Percentiles rank a stretch among this genome's conserved stretches.
Evolutionary conservation across 2,797 vertebrate genomes (phyloP).

Genomic region (Orestias chungarensis): DNA sequence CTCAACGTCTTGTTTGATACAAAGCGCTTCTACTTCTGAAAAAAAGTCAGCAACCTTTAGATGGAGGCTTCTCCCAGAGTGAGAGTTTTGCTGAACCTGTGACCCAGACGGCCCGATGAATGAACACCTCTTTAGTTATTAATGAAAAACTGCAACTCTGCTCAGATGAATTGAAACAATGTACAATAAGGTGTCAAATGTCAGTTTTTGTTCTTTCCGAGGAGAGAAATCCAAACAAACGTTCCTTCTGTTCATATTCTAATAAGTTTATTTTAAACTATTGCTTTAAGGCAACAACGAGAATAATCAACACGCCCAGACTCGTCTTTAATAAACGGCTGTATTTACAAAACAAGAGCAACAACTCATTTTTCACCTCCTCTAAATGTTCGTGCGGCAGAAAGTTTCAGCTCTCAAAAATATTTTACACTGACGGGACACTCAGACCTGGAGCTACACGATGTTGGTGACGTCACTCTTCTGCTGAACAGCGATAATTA

Average conservation of each 20-base stretch:
- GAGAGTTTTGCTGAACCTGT: neutral
- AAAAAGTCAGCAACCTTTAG: too few species aligned
- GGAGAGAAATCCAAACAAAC: neutral
- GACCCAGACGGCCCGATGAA: neutral
- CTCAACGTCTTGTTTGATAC: too few species aligned
- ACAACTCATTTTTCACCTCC: slow-evolving; percentile 32
- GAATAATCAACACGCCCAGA: slow-evolving; percentile 36
- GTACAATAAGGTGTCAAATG: neutral
- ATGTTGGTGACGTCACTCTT: neutral
- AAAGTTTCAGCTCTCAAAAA: slow-evolving; percentile 43
- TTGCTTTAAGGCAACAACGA: slow-evolving; percentile 8
- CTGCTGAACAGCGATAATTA: slow-evolving; percentile 61
- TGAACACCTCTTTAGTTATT: neutral
- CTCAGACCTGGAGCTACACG: slow-evolving; percentile 49
- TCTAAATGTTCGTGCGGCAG: slow-evolving; percentile 35
- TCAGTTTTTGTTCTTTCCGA: neutral
- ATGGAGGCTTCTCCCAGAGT: neutral
- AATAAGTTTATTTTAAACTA: slow-evolving; percentile 1
- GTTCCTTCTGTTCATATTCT: neutral
- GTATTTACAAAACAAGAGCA: slow-evolving; percentile 68
- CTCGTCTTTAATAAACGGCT: slow-evolving; percentile 62
- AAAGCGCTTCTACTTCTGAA: too few species aligned
- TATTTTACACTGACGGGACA: slow-evolving; percentile 43
- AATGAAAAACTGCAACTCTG: neutral
- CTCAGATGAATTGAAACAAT: neutral